Base-by-base conservation (phyloP, 2,113 vertebrate species). In the Callipepla squamata region DNA sequence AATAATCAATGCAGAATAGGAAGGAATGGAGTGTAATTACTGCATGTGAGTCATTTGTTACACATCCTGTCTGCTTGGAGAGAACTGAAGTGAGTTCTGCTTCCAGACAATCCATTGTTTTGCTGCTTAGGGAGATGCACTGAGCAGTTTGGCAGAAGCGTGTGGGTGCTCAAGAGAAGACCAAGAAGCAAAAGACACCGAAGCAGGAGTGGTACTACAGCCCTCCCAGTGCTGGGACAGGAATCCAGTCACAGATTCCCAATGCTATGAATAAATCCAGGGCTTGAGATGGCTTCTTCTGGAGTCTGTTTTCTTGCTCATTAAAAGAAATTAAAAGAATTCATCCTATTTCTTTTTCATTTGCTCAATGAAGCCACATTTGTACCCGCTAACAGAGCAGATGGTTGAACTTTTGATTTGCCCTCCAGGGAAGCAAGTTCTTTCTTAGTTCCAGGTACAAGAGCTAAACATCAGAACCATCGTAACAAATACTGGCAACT, bases 1-100 rank as follows among this genome's bases (percentile, higher is more conserved):
- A 97, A 91, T 92, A 96, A 96, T 87, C 95, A 87, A 73, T 78
- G 85, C 45, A 74, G 94, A 93, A 95, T 69, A 88, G 90, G 87
- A 65, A 90, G 87, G 92, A 91, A 89, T 47, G 85, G 89, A 90
- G n/a, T 58, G 93, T 84, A 94, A 97, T 95, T 94, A 93, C 70
- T 55, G 36, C 58, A 57, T 81, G 66, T n/a, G 51, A 92, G 83
- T 89, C 70, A 96, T 96, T 96, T 80, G 89, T 96, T 93, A 92
- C 80, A 63, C 67, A 92, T 73, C 48, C 73, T 79, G 79, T 87
- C 85, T 67, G 80, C 83, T 89, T 4, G 0, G n/a, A 67, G 80
- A 69, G 80, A 93, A 70, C 55, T 87, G 80, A 83, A 81, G 67
- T 16, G 1, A 93, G 90, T 18, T 22, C n/a, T 44, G 65, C 78